Evolutionary conservation across 2,888 invertebrate genomes (phyloP), one percentile per base, ranked within the genome.

Genomic region (Drymonia ruficornis): DNA sequence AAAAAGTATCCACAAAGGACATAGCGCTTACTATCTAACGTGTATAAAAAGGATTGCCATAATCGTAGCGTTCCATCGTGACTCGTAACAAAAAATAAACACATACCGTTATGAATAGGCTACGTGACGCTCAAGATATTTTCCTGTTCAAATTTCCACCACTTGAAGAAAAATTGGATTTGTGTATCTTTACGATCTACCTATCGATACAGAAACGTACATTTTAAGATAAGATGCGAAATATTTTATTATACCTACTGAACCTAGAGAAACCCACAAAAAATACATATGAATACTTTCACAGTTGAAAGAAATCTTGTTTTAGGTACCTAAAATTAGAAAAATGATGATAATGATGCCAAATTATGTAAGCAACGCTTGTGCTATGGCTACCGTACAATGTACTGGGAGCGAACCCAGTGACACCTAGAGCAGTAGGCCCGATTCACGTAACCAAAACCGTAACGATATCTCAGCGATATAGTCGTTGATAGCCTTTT

Each of bases 141-240:
- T 67, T 65, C 61, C 67, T 58, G 59, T 64, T 55, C 51, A 65
- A 65, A 70, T 64, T 67, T 72, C 71, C 72, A 70, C 51, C 63
- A 66, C 59, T 67, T 61, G 58, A 55, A 23, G 60, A 63, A 56
- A 62, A 61, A 72, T 65, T 65, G 69, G 56, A 59, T 66, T 62
- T 59, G 53, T 66, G 63, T 31, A 31, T 31, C 31, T 31, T 31
- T 61, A 69, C 59, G 59, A 61, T 61, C 53, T 56, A 49, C 58
- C 59, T 55, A 67, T 59, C 55, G 56, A 64, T 42, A 51, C 31
- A 48, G 38, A 48, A 55, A 58, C 59, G 62, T 61, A 7, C 7
- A 31, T 31, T 8, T 8, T 8, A 31, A 31, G 2, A 64, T 58
- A 49, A 50, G 19, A 15, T 28, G n/a, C 50, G n/a, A 48, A 50